Evolutionary conservation across 2,797 vertebrate species (phyloP).

Genomic region (Pelochelys cantorii): DNA sequence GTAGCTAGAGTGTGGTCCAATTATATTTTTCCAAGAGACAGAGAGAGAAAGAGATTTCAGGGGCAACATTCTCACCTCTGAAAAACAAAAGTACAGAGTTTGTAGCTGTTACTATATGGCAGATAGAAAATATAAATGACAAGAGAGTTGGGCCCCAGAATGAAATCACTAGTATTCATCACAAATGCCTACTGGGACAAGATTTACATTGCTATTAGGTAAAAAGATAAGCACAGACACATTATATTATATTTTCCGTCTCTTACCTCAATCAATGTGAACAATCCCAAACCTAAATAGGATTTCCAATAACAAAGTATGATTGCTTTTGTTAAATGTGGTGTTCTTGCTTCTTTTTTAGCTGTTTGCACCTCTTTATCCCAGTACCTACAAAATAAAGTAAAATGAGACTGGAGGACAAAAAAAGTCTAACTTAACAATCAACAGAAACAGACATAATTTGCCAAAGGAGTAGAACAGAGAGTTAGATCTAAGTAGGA

Average conservation of each 20-base stretch:
- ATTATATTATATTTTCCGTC: background rate
- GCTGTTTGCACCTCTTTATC: constrained; percentile 88
- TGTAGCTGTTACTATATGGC: background rate
- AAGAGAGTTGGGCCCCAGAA: background rate
- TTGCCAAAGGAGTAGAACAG: constrained; percentile 1
- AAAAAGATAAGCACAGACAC: background rate
- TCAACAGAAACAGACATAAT: background rate
- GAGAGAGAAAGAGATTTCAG: background rate
- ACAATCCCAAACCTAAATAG: constrained; percentile 89
- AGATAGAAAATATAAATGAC: background rate
- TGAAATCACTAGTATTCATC: background rate
- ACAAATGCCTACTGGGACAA: background rate
- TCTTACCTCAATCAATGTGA: constrained; percentile 91
- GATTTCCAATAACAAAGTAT: constrained; percentile 92
- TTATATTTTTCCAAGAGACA: background rate
- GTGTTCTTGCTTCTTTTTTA: constrained; percentile 82
- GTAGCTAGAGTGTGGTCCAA: background rate
- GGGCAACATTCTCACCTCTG: background rate
- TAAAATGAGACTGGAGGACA: background rate
- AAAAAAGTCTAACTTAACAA: background rate
- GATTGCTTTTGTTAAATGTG: constrained; percentile 88
- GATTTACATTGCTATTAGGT: background rate
- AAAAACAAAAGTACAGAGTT: background rate
- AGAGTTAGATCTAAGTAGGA: background rate
- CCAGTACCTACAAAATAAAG: constrained; percentile 87